Evolutionary conservation across 2,113 vertebrate genomes (phyloP), one percentile per base, ranked within the genome.

Genomic region (Eurypyga helias): DNA sequence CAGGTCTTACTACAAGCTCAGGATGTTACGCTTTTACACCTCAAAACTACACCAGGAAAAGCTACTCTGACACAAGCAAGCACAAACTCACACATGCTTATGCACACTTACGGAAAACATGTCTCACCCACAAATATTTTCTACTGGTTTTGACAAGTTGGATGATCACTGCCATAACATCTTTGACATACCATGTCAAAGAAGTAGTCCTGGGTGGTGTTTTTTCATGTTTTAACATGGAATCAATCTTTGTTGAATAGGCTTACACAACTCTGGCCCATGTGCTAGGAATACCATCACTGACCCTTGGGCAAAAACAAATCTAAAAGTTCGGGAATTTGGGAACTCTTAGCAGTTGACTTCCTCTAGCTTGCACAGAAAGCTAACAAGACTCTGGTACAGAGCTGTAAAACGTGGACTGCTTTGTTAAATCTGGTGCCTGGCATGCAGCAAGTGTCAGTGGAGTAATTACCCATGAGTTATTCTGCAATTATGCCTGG

Each of bases 391-490:
- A 45, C 19, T 13, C 11, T 55, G 15, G 14, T 83, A 38, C 5
- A 70, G 23, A 58, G 48, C 3, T 4, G 26, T 78, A 67, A 62
- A 71, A 52, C 0, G 0, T 21, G 12, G 33, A 31, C 25, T 70
- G 9, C 13, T 86, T 36, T 78, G 13, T 75, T 84, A 84, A 78
- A 93, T 87, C 13, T 34, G 9, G 34, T 64, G 25, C 28, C 36
- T 65, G n/a, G 57, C 7, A 54, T 7, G 48, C 2, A 78, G 16
- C 12, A 71, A 92, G 23, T 0, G 0, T 26, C 48, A 41, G n/a
- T 57, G n/a, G 28, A 58, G 8, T 65, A 93, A 73, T 23, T n/a
- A 87, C n/a, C 15, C n/a, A 13, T 1, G 1, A 92, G 36, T 43
- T 57, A 54, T 73, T 87, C 79, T 70, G 58, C 43, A 80, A 13